These are phyloP conservation scores for Platycheirus rosarum DNA, from an alignment of 2,888 invertebrate species.

Conservation along the genomic window DNA sequence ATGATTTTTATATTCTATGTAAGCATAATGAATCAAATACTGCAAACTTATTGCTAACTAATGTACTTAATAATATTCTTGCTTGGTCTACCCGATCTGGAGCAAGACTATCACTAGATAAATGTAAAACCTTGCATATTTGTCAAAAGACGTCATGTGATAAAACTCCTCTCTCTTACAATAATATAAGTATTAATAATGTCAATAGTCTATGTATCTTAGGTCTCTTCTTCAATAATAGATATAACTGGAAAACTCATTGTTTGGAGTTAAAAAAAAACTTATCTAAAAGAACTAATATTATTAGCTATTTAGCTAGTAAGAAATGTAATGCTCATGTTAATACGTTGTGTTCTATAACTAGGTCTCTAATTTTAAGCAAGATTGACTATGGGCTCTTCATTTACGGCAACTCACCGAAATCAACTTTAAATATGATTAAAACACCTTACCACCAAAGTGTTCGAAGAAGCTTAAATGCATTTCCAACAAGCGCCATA, in stretches of 20 bases:
- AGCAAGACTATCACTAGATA: not conserved
- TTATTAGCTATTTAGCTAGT: constrained; percentile 58
- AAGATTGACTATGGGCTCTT: constrained; percentile 19
- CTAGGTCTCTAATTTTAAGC: constrained; percentile 5
- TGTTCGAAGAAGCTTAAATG: constrained; percentile 16
- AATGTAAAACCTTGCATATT: not conserved
- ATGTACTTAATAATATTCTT: too few species aligned
- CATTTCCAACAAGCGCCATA: constrained; percentile 7
- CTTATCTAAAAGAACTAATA: constrained; percentile 35
- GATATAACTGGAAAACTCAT: constrained; percentile 2
- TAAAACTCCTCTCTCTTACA: not conserved
- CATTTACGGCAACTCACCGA: constrained; percentile 18
- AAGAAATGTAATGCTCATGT: constrained; percentile 30
- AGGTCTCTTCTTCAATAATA: not conserved
- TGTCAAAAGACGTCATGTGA: not conserved
- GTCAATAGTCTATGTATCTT: not conserved
- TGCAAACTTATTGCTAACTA: too few species aligned
- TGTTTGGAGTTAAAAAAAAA: constrained; percentile 1
- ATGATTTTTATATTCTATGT: too few species aligned
- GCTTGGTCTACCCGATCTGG: too few species aligned
- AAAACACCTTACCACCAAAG: constrained; percentile 8
- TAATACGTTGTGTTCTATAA: not conserved
- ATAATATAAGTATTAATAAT: not conserved
- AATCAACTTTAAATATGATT: constrained; percentile 3
- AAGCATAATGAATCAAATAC: too few species aligned